A percentile compares a stretch with the other conserved stretches of the same genome.
phyloP scores from a whole-genome alignment of 2,888 invertebrate species.

The Drosophila birchii region DNA sequence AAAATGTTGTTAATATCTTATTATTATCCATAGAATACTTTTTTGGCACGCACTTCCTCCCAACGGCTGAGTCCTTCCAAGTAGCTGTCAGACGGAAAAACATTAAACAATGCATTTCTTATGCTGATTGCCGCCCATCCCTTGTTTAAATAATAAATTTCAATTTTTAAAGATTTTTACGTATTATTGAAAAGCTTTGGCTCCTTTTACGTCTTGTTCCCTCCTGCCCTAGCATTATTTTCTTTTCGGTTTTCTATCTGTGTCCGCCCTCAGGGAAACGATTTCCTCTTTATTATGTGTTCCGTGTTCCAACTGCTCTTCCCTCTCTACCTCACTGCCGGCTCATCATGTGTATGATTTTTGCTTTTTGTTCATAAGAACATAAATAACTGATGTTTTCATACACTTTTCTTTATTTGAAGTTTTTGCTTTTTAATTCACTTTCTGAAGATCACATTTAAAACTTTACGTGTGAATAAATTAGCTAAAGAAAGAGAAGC shows the following conservation, averaged over 20 bases:
- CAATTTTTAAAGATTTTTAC: conserved; percentile 75
- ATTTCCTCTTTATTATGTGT: conserved; percentile 76
- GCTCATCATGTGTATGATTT: conserved; percentile 66
- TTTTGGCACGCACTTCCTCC: conserved; percentile 61
- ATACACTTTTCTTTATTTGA: conserved; percentile 60
- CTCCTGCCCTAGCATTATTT: conserved; percentile 19
- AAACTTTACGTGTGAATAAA: conserved; percentile 27
- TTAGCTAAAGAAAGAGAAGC: conserved; percentile 43
- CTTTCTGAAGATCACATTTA: conserved; percentile 37
- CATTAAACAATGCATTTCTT: conserved; percentile 66
- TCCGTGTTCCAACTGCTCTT: conserved; percentile 12
- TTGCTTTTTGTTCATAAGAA: conserved; percentile 70
- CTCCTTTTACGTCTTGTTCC: conserved; percentile 8
- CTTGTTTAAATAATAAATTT: conserved; percentile 73
- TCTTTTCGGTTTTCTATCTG: conserved; percentile 26
- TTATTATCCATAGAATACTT: conserved; percentile 67
- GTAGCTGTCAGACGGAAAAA: conserved; percentile 54
- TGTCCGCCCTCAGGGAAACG: conserved; percentile 70
- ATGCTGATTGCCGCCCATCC: not conserved
- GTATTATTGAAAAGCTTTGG: conserved; percentile 73
- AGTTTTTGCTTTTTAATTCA: conserved; percentile 54
- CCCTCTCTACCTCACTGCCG: conserved; percentile 12
- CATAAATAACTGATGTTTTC: conserved; percentile 75
- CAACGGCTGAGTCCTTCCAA: conserved; percentile 11
- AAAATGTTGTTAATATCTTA: conserved; percentile 66